Percentiles rank a stretch among this genome's conserved stretches.
Conservation (phyloP, 2,113 vertebrate genomes). For the Tetrao urogallus region DNA sequence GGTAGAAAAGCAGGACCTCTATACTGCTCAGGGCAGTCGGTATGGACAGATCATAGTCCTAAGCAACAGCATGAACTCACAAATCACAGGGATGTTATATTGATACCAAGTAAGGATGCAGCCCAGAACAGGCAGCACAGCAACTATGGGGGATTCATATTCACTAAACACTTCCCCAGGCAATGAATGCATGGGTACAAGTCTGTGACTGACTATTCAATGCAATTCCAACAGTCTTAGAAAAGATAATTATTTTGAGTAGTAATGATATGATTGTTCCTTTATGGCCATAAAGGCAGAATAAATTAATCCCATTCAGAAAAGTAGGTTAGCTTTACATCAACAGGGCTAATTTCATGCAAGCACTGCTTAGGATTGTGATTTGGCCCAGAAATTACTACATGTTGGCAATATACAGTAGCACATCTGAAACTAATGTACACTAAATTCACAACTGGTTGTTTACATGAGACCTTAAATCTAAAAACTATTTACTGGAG, state of each 20-base stretch:
- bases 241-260: background rate
- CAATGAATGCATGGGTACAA: background rate
- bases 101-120: background rate
- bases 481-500: background rate
- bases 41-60: background rate
- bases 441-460: background rate
- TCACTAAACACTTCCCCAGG: background rate
- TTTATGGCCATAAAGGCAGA: background rate
- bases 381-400: background rate
- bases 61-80: background rate
- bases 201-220: background rate
- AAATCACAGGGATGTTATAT: constrained; percentile 23
- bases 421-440: background rate
- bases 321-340: background rate
- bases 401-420: accelerated
- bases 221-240: background rate
- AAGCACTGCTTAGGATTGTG: background rate
- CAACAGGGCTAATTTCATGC: background rate
- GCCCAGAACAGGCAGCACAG: background rate
- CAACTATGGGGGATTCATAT: background rate
- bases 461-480: background rate
- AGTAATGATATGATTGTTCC: background rate
- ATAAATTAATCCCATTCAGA: background rate
- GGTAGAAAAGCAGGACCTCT: constrained; percentile 18
- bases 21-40: background rate